A percentile compares a stretch with the other conserved stretches of the same genome.
Evolutionary conservation across 2,888 invertebrate species (phyloP).

Genomic region (Eurois occulta): DNA sequence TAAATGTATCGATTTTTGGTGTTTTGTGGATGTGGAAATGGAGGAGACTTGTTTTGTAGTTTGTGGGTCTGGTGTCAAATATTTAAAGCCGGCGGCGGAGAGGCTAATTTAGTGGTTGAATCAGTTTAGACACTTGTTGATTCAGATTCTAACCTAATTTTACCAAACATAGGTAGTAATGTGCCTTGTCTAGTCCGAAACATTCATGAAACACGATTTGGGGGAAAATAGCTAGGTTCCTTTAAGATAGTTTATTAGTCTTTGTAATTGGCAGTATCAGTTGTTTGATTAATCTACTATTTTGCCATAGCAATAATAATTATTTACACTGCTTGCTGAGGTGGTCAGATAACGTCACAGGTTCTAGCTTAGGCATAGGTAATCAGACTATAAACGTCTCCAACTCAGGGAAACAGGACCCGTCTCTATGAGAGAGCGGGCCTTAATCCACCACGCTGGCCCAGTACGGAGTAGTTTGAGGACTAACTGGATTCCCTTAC

Average conservation of each 20-base stretch:
- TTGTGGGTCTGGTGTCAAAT: not conserved
- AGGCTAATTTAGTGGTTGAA: not conserved
- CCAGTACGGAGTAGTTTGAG: not conserved
- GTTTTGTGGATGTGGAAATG: not conserved
- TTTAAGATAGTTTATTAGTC: not conserved
- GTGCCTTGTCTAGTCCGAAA: not conserved
- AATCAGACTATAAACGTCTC: not conserved
- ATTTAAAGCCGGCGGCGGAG: not conserved
- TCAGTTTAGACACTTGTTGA: constrained; percentile 9
- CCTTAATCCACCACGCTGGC: not conserved
- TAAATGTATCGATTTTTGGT: constrained; percentile 10
- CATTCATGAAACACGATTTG: not conserved
- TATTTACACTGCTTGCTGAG: not conserved
- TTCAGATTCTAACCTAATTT: constrained; percentile 15
- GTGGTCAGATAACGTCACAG: not conserved
- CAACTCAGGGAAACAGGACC: not conserved
- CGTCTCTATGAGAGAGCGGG: not conserved
- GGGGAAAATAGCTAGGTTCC: not conserved
- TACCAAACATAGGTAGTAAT: not conserved
- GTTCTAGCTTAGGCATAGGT: not conserved
- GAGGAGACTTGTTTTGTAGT: not conserved
- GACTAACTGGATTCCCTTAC: not conserved
- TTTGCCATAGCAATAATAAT: not conserved
- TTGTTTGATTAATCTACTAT: not conserved
- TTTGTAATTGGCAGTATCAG: not conserved